A percentile compares a stretch with the other conserved stretches of the same genome.
These are phyloP conservation scores for Scomberomorus guttatus DNA, from an alignment of 2,797 vertebrate species.

Conservation along the genomic window DNA sequence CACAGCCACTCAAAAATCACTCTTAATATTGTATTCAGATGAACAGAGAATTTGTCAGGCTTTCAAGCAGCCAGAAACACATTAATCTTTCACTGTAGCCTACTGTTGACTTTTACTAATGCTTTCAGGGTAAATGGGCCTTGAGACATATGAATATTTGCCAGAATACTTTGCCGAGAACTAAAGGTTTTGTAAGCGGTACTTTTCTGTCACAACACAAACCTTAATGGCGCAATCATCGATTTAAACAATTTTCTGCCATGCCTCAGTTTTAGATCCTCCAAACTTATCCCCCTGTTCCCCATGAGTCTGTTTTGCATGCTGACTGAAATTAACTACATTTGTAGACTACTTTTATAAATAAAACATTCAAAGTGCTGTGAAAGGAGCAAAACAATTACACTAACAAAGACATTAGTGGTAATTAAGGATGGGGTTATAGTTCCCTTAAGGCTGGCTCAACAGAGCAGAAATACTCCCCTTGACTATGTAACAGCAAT, in stretches of 20 bases:
- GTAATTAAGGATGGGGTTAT: conserved; percentile 52
- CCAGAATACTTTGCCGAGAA: conserved; percentile 32
- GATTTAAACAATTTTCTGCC: conserved; percentile 29
- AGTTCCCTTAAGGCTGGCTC: conserved; percentile 39
- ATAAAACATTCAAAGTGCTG: conserved; percentile 42
- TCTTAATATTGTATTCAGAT: conserved; percentile 51
- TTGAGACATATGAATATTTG: conserved; percentile 52
- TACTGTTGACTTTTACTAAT: conserved; percentile 57
- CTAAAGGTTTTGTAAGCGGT: conserved; percentile 31
- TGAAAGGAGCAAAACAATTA: conserved; percentile 54
- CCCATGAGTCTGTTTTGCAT: conserved; percentile 14
- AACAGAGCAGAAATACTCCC: conserved; percentile 31
- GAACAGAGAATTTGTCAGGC: conserved; percentile 41
- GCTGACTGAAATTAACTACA: conserved; percentile 33
- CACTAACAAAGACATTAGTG: conserved; percentile 57
- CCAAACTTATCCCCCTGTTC: not conserved
- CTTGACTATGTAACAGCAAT: conserved; percentile 28
- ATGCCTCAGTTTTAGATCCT: conserved; percentile 26
- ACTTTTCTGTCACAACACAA: conserved; percentile 43
- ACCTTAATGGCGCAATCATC: conserved; percentile 26
- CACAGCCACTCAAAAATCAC: conserved; percentile 28
- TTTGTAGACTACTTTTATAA: conserved; percentile 34
- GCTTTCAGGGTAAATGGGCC: conserved; percentile 58
- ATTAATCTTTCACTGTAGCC: conserved; percentile 57
- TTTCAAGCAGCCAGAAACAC: conserved; percentile 51